Evolutionary conservation across 2,113 vertebrate species (phyloP).

Genomic region (Paraplagusia blochii): DNA sequence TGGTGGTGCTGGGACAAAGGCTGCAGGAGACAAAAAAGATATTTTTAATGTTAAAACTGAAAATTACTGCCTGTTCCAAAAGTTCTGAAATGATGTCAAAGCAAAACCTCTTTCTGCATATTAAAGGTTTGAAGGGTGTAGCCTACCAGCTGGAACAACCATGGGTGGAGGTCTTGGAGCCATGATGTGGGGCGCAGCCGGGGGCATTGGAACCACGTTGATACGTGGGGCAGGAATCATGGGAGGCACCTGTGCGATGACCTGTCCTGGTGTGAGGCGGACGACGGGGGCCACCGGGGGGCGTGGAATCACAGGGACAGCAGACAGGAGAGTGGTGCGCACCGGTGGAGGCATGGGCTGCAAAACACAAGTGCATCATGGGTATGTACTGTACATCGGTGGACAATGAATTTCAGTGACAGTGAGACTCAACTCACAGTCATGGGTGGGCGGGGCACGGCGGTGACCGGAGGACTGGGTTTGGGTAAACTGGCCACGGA

Average conservation of each 20-base stretch:
- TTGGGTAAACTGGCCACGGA: slow-evolving; percentile 79
- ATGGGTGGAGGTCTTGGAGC: slow-evolving; percentile 91
- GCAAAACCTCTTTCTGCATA: no score
- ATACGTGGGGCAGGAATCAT: slow-evolving; percentile 91
- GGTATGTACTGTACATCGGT: not conserved
- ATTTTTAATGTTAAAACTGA: slow-evolving; percentile 12
- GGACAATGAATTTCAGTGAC: not conserved
- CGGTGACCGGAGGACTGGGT: slow-evolving; percentile 75
- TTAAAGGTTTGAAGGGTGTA: no score
- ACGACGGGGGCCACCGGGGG: slow-evolving; percentile 90
- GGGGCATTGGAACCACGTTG: slow-evolving; percentile 95
- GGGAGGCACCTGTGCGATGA: slow-evolving; percentile 88
- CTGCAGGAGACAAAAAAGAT: slow-evolving; percentile 60
- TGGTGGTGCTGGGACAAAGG: slow-evolving; percentile 93
- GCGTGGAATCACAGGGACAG: slow-evolving; percentile 89
- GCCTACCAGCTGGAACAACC: slow-evolving; percentile 92
- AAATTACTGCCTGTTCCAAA: no score
- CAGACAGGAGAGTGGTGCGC: slow-evolving; percentile 89
- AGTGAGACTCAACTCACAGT: slow-evolving; percentile 54
- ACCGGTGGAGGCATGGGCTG: slow-evolving; percentile 85
- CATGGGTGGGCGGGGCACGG: slow-evolving; percentile 77
- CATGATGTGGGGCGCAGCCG: slow-evolving; percentile 88
- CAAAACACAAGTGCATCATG: not conserved
- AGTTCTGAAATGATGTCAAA: no score
- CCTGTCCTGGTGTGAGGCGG: slow-evolving; percentile 85